Conservation (phyloP, 53 echinoderm and acorn worm genomes). For the Stichopus horrens region DNA sequence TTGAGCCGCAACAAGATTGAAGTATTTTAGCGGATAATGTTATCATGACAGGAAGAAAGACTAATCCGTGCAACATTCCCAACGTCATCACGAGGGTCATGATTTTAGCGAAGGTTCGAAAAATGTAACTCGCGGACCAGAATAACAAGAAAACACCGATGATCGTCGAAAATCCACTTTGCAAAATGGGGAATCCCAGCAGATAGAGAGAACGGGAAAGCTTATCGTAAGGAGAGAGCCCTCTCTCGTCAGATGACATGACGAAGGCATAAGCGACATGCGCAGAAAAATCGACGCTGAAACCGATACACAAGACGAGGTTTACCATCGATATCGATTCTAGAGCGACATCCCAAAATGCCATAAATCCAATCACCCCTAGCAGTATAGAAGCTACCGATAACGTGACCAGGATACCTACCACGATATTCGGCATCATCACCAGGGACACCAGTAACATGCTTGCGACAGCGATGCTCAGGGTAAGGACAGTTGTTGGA, state of each 20-base stretch:
- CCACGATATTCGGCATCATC: conserved; percentile 76
- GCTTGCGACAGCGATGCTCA: conserved; percentile 67
- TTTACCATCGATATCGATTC: conserved; percentile 76
- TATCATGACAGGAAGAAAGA: conserved; percentile 60
- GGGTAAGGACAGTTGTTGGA: conserved; percentile 71
- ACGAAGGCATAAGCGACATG: conserved; percentile 60
- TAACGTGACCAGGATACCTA: conserved; percentile 67
- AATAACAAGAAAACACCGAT: conserved; percentile 51
- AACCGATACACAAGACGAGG: conserved; percentile 69
- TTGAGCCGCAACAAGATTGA: neutral
- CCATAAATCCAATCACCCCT: conserved; percentile 72
- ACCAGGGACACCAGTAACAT: conserved; percentile 81
- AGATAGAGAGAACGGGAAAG: conserved; percentile 28
- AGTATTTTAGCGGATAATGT: neutral
- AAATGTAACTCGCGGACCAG: conserved; percentile 58
- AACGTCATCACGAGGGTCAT: conserved; percentile 73
- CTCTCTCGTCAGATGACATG: neutral
- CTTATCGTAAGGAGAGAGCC: conserved; percentile 28
- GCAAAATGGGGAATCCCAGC: conserved; percentile 64
- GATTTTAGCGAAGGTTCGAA: conserved; percentile 70
- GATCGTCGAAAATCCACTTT: conserved; percentile 68
- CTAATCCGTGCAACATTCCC: conserved; percentile 63
- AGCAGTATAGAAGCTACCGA: conserved; percentile 64
- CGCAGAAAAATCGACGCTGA: conserved; percentile 81
- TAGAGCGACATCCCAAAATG: conserved; percentile 60